phyloP scores from a whole-genome alignment of 2,797 vertebrate genomes.

The Enoplosus armatus region DNA sequence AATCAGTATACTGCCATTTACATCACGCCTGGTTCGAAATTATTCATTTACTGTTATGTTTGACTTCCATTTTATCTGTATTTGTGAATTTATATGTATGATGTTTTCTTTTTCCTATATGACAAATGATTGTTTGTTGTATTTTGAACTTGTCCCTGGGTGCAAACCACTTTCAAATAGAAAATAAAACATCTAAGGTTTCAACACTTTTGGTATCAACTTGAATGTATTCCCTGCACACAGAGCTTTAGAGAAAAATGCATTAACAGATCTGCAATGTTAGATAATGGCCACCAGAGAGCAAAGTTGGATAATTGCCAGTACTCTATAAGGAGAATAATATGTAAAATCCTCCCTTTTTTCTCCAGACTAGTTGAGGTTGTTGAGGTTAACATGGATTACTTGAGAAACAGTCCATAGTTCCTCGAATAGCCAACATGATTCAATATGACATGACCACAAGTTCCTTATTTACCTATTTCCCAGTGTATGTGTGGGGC shows the following conservation, averaged over 20 bases:
- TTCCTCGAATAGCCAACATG: not conserved
- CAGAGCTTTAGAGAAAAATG: not conserved
- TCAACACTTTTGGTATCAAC: slow-evolving; percentile 7
- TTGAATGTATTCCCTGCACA: slow-evolving; percentile 10
- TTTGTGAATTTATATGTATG: not conserved
- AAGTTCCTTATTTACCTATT: slow-evolving; percentile 10
- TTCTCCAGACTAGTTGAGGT: not conserved
- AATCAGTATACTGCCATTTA: not conserved
- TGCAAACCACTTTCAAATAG: slow-evolving; percentile 16
- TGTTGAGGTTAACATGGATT: slow-evolving; percentile 25
- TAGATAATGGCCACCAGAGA: slow-evolving; percentile 78
- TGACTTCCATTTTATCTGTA: not conserved
- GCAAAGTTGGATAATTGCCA: slow-evolving; percentile 77
- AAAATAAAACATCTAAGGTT: slow-evolving; percentile 16
- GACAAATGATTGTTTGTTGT: not conserved
- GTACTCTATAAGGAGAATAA: slow-evolving; percentile 3
- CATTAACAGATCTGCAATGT: slow-evolving; percentile 63
- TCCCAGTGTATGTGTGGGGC: not conserved
- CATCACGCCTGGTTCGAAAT: not conserved
- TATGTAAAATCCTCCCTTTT: not conserved
- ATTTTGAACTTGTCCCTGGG: slow-evolving; percentile 10
- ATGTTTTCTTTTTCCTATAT: not conserved
- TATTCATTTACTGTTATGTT: not conserved
- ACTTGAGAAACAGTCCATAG: slow-evolving; percentile 2
- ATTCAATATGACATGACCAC: slow-evolving; percentile 11